phyloP scores from a whole-genome alignment of 1,140 invertebrate genomes.

The Drosophila nigromelanica region DNA sequence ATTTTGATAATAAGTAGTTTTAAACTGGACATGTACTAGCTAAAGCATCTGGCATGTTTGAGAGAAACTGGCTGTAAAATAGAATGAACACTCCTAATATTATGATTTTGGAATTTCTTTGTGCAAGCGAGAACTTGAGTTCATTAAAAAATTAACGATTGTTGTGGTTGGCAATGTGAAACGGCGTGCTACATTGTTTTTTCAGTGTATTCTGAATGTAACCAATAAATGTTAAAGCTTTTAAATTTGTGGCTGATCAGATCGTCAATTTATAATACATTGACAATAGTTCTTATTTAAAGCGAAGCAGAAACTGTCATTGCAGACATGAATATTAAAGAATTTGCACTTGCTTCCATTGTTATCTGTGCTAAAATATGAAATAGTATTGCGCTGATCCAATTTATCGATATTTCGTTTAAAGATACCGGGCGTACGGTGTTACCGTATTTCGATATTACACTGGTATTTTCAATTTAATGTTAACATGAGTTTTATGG shows the following conservation, averaged over 20 bases:
- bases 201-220: slow-evolving; percentile 24
- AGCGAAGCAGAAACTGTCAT: neutral
- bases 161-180: slow-evolving; percentile 35
- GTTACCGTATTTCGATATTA: neutral
- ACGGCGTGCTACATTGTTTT: slow-evolving; percentile 22
- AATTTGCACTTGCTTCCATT: too few species aligned
- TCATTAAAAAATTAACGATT: slow-evolving; percentile 46
- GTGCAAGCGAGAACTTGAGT: slow-evolving; percentile 22
- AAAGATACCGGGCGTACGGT: neutral
- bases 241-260: neutral
- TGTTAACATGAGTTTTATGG: neutral
- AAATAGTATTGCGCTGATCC: too few species aligned
- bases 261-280: neutral
- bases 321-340: too few species aligned
- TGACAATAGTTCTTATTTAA: neutral
- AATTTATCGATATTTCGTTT: neutral
- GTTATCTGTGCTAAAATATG: too few species aligned
- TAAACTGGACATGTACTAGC: slow-evolving; percentile 12
- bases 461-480: neutral
- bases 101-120: slow-evolving; percentile 29
- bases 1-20: slow-evolving; percentile 46
- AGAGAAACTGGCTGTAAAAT: slow-evolving; percentile 29
- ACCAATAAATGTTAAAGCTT: slow-evolving; percentile 32
- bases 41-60: slow-evolving; percentile 11
- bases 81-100: slow-evolving; percentile 27